Conservation (phyloP, 2,113 vertebrate genomes). For the Corythoichthys intestinalis region DNA sequence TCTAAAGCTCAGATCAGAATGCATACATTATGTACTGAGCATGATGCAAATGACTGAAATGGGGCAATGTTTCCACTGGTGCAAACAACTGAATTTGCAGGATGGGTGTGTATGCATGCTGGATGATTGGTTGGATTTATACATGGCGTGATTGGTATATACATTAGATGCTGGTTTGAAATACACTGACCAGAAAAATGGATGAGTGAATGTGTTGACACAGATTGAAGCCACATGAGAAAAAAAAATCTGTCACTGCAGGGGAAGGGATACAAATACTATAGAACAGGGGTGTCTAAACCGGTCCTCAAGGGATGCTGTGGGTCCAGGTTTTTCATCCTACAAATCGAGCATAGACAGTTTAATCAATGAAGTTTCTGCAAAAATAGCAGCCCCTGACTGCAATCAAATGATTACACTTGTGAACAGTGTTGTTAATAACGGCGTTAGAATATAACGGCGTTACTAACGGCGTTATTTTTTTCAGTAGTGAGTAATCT, state of each 20-base stretch:
- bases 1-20: conserved; percentile 20
- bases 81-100: conserved; percentile 15
- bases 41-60: conserved; percentile 33
- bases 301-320: too few species aligned
- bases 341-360: too few species aligned
- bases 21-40: conserved; percentile 11
- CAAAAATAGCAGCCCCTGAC: neutral
- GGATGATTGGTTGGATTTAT: conserved; percentile 2
- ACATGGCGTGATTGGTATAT: neutral
- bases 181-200: neutral
- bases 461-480: too few species aligned
- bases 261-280: neutral
- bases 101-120: conserved; percentile 1
- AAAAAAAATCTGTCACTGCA: neutral
- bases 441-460: too few species aligned
- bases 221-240: neutral
- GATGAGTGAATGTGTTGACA: neutral
- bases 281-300: neutral
- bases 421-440: too few species aligned
- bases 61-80: conserved; percentile 34
- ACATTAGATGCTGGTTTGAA: neutral
- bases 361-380: too few species aligned
- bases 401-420: too few species aligned
- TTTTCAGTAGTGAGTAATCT: too few species aligned
- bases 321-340: too few species aligned